Evolutionary conservation across 2,797 vertebrate genomes (phyloP).

Genomic region (Notamacropus eugenii): DNA sequence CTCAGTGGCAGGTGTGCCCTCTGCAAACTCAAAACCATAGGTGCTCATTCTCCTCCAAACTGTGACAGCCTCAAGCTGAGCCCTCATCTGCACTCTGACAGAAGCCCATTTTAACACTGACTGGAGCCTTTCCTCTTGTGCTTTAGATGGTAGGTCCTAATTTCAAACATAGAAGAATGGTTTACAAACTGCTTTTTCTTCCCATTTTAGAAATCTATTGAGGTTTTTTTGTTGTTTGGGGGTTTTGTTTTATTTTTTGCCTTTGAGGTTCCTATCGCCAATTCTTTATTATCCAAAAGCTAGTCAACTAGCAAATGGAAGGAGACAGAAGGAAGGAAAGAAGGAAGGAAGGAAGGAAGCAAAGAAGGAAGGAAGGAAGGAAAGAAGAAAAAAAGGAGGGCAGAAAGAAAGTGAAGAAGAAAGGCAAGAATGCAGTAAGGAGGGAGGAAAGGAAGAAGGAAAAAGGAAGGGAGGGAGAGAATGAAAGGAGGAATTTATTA

Average conservation of each 20-base stretch:
- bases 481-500: background rate
- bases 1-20: constrained; percentile 80
- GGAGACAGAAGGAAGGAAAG: no score
- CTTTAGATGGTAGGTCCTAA: constrained; percentile 50
- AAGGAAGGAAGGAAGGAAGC: no score
- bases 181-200: constrained; percentile 50
- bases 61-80: constrained; percentile 82
- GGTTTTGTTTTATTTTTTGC: constrained; percentile 31
- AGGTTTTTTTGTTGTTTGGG: no score
- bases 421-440: no score
- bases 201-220: constrained; percentile 59
- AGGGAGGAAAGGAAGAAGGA: background rate
- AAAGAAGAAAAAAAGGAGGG: no score
- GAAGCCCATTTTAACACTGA: constrained; percentile 75
- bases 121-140: constrained; percentile 60
- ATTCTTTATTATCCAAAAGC: constrained; percentile 20
- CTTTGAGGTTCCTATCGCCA: background rate
- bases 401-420: no score
- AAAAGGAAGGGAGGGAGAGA: background rate
- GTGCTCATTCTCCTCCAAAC: constrained; percentile 78
- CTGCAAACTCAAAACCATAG: constrained; percentile 81
- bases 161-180: constrained; percentile 40
- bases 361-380: no score
- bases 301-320: background rate
- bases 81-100: constrained; percentile 84